Conservation (phyloP, 2,113 vertebrate species). For the Probosciger aterrimus region DNA sequence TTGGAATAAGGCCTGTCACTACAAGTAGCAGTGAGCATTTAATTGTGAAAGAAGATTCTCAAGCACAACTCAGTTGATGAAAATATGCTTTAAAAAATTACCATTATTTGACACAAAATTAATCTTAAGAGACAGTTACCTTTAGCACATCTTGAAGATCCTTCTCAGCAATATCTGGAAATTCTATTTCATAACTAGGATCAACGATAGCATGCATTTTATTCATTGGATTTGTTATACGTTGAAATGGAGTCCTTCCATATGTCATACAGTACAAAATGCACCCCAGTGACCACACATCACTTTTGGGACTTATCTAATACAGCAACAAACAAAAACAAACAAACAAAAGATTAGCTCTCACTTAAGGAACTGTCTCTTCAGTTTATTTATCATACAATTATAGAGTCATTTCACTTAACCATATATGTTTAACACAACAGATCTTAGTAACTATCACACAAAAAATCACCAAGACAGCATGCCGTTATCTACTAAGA, state of each 20-base stretch:
- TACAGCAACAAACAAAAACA: neutral
- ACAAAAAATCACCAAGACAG: neutral
- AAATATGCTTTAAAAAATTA: neutral
- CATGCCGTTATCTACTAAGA: neutral
- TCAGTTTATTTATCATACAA: neutral
- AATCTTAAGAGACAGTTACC: slow-evolving; percentile 68
- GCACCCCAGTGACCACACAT: slow-evolving; percentile 96
- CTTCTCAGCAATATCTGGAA: slow-evolving; percentile 89
- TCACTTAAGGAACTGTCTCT: neutral
- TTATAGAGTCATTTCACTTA: neutral
- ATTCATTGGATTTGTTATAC: slow-evolving; percentile 90
- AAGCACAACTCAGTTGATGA: neutral
- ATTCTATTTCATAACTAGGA: slow-evolving; percentile 84
- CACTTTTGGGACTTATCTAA: slow-evolving; percentile 95
- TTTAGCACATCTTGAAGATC: slow-evolving; percentile 92
- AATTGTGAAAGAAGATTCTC: neutral
- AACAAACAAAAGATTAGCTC: neutral
- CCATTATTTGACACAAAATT: neutral
- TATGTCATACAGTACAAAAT: slow-evolving; percentile 98
- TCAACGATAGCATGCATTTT: slow-evolving; percentile 95
- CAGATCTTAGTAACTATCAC: neutral
- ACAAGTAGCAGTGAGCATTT: neutral
- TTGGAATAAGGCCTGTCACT: neutral
- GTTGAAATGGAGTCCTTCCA: slow-evolving; percentile 94
- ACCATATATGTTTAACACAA: neutral